Percentiles rank a stretch among this genome's conserved stretches.
Conservation (phyloP, 2,797 vertebrate species). For the Enteromius radiatus region DNA sequence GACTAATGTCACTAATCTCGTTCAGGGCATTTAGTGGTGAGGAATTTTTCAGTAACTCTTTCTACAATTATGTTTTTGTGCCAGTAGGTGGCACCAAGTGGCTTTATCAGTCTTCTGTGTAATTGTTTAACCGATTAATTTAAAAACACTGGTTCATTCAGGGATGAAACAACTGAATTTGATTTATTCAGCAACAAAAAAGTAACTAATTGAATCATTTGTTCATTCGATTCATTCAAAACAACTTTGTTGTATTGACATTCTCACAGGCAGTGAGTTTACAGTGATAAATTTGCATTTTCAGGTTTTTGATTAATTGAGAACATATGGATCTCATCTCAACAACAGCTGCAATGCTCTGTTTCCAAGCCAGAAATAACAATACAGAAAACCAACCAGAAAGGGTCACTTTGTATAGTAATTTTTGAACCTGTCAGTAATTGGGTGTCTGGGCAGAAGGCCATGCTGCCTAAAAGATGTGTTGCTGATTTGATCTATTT, state of each 20-base stretch:
- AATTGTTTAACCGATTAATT: not conserved
- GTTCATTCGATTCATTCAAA: not conserved
- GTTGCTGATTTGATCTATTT: not conserved
- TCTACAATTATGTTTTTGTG: not conserved
- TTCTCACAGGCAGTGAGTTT: not conserved
- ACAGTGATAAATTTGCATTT: not conserved
- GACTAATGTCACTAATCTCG: not conserved
- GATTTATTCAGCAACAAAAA: not conserved
- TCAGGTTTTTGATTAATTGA: not conserved
- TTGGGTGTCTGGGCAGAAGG: constrained; percentile 58
- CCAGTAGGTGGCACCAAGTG: not conserved
- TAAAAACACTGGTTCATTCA: not conserved
- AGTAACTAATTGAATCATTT: not conserved
- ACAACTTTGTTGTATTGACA: not conserved
- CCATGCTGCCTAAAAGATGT: constrained; percentile 7
- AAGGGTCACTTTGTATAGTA: constrained; percentile 62
- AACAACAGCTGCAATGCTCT: constrained; percentile 63
- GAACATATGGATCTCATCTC: constrained; percentile 35
- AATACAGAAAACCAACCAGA: constrained; percentile 55
- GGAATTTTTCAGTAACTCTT: not conserved
- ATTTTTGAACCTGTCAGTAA: constrained; percentile 72
- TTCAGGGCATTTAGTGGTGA: not conserved
- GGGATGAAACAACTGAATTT: not conserved
- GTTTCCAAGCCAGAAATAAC: constrained; percentile 74
- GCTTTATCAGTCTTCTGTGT: not conserved